Conservation (phyloP, 2,888 invertebrate species). For the Ypsolopha scabrella region DNA sequence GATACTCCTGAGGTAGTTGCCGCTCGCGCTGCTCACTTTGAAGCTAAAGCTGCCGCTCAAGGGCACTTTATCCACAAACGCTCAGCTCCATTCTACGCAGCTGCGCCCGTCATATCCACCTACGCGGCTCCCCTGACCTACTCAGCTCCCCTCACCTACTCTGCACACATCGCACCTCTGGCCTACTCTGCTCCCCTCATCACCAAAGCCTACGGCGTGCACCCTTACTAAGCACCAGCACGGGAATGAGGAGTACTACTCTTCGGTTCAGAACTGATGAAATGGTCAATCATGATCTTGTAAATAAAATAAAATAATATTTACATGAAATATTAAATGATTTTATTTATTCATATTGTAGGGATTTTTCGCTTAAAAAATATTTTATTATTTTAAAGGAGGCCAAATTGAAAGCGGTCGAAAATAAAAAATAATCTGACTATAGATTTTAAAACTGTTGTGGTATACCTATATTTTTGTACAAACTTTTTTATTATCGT, state of each 20-base stretch:
- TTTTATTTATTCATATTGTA: no score
- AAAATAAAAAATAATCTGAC: no score
- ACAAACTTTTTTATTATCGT: no score
- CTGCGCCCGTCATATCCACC: slow-evolving; percentile 30
- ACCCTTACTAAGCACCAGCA: slow-evolving; percentile 45
- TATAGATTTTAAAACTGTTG: no score
- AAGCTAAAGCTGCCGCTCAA: slow-evolving; percentile 44
- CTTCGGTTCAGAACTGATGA: slow-evolving; percentile 36
- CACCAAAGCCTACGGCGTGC: slow-evolving; percentile 41
- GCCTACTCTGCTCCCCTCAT: slow-evolving; percentile 30
- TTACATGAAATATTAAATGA: background rate
- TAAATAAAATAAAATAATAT: slow-evolving; percentile 23
- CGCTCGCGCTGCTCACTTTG: slow-evolving; percentile 55
- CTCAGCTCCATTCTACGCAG: slow-evolving; percentile 22
- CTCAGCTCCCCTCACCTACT: slow-evolving; percentile 14
- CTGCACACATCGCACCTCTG: slow-evolving; percentile 19
- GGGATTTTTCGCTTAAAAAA: no score
- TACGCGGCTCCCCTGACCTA: slow-evolving; percentile 25
- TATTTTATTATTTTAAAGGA: no score
- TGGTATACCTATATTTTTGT: no score
- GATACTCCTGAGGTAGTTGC: slow-evolving; percentile 63
- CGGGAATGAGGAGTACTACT: slow-evolving; percentile 25
- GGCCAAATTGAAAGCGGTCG: no score
- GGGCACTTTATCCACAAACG: slow-evolving; percentile 52
- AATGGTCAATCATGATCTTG: slow-evolving; percentile 26